Conservation (phyloP, 2,888 invertebrate species). For the Zygogramma bicolorata region DNA sequence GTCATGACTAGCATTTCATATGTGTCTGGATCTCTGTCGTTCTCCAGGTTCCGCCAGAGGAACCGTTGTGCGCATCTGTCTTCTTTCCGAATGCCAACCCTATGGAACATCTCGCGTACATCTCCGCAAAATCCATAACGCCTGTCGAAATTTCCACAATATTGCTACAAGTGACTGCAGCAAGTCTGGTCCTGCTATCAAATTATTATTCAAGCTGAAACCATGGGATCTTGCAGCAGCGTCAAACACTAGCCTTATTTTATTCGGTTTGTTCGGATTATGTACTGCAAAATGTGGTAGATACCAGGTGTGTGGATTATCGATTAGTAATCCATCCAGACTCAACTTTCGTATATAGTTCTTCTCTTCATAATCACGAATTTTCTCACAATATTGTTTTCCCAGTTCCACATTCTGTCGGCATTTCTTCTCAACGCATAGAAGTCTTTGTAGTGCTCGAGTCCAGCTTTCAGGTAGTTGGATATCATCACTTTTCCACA, state of each 20-base stretch:
- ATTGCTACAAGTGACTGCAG: neutral
- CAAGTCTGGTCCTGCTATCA: too few species aligned
- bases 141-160: neutral
- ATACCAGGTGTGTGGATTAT: neutral
- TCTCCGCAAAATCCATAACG: neutral
- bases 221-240: neutral
- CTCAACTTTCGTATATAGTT: too few species aligned
- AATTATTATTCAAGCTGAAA: too few species aligned
- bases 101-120: neutral
- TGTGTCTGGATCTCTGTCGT: neutral
- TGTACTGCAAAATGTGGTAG: neutral
- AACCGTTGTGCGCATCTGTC: neutral
- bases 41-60: neutral
- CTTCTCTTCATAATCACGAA: too few species aligned
- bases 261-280: neutral
- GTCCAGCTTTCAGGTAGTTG: too few species aligned
- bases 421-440: too few species aligned
- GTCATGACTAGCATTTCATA: neutral
- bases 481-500: too few species aligned
- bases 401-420: too few species aligned
- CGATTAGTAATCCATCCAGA: too few species aligned
- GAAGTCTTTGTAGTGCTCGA: too few species aligned
- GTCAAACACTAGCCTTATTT: neutral
- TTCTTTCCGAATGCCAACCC: neutral
- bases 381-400: too few species aligned